Evolutionary conservation across 35 echinoderm and acorn worm genomes (phyloP), one percentile per base, ranked within the genome.

Genomic region (Lytechinus pictus): DNA sequence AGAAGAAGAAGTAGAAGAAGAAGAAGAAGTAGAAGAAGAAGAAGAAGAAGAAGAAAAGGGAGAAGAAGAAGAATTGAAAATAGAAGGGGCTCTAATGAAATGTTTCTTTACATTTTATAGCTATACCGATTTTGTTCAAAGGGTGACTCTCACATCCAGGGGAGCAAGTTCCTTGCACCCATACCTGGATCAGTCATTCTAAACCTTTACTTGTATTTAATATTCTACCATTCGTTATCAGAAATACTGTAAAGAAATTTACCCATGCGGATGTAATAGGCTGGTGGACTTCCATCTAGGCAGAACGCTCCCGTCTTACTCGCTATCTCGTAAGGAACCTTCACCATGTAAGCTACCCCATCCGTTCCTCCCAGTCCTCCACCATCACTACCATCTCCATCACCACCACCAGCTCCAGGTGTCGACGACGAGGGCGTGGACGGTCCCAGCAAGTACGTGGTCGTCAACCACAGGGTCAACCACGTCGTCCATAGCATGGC

Each of bases 251-350:
- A 79, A n/a, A 24, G 5, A 79, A 79, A 79, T 6, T n/a, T 79
- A 79, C 66, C 66, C n/a, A 8, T 79, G 19, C 66, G 19, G 4
- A 79, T 79, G 52, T 97, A 97, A 94, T 95, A 97, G 3, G 95
- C 96, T 28, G 97, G 97, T 8, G 89, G 89, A 52, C 95, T 96
- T 44, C 97, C 97, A 86, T 97, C 97, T 21, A 97, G 92, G 44
- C 97, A 97, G 86, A 95, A 97, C 3, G 97, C 97, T 1, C 89
- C 88, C 54, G 52, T 96, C 61, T 93, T 14, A 56, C 95, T 92
- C 27, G 97, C 97, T 10, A 61, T 27, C 13, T 52, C 51, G 8
- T 91, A n/a, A 9, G 96, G 94, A n/a, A 97, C 91, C 57, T 86
- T 54, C 16, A 96, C 96, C 21, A 96, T 4, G 14, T 90, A 4